These are phyloP conservation scores for Antedon mediterranea DNA, from an alignment of 53 echinoderm and acorn worm genomes.

Conservation along the genomic window DNA sequence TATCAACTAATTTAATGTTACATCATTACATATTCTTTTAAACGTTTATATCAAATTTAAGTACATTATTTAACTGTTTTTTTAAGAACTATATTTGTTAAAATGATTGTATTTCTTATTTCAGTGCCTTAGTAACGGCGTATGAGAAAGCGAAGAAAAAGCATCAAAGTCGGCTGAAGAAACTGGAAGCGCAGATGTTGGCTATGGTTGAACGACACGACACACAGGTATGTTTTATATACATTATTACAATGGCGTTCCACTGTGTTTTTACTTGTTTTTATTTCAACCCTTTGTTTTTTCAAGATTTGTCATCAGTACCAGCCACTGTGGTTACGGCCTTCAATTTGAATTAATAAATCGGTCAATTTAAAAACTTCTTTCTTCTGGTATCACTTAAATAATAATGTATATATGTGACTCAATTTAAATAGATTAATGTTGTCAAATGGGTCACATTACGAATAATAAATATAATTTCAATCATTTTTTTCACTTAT, in stretches of 20 bases:
- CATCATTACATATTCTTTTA: too few relatives aligned
- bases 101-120: not conserved
- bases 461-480: too few relatives aligned
- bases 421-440: not conserved
- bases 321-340: not conserved
- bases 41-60: too few relatives aligned
- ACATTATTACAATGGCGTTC: not conserved
- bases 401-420: not conserved
- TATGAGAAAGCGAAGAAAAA: constrained; percentile 99
- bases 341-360: not conserved
- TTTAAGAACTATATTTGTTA: too few relatives aligned
- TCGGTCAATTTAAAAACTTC: not conserved
- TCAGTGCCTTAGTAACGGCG: constrained; percentile 94
- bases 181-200: constrained; percentile 97
- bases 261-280: not conserved
- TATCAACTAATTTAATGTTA: too few relatives aligned
- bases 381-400: not conserved
- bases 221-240: constrained; percentile 52
- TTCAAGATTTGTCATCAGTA: not conserved
- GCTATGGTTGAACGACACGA: constrained; percentile 96
- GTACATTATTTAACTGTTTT: too few relatives aligned
- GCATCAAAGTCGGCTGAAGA: constrained; percentile 93
- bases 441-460: not conserved
- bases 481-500: too few relatives aligned
- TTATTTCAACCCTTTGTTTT: not conserved